Evolutionary conservation across 2,113 vertebrate genomes (phyloP).

Genomic region (Arothron firmamentum): DNA sequence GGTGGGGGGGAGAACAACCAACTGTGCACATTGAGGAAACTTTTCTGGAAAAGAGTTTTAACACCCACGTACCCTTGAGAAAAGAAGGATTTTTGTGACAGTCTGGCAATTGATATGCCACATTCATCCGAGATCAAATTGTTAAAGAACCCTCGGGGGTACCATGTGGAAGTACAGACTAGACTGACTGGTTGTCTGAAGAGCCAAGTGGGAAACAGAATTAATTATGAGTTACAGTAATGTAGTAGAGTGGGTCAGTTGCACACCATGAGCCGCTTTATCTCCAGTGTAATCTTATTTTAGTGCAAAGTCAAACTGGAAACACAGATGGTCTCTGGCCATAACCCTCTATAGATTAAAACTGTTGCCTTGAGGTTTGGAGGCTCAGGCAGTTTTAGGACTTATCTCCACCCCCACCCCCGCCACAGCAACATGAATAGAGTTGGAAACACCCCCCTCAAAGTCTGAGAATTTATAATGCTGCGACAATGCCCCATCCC

Average conservation of each 20-base stretch:
- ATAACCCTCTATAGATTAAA: slow-evolving; percentile 26
- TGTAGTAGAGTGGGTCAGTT: slow-evolving; percentile 23
- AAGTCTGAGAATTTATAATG: slow-evolving; percentile 64
- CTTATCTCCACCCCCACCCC: slow-evolving; percentile 28
- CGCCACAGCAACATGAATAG: slow-evolving; percentile 40
- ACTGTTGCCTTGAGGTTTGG: slow-evolving; percentile 34
- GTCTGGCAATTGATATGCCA: slow-evolving; percentile 52
- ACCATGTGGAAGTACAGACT: slow-evolving; percentile 34
- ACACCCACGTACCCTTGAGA: slow-evolving; percentile 55
- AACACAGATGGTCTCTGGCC: slow-evolving; percentile 36
- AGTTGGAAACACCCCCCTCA: slow-evolving; percentile 48
- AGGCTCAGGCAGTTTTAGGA: slow-evolving; percentile 40
- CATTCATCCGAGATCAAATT: slow-evolving; percentile 38
- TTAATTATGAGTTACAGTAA: slow-evolving; percentile 28
- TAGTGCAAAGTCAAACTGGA: slow-evolving; percentile 19
- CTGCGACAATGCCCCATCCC: slow-evolving; percentile 59
- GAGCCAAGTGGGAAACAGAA: slow-evolving; percentile 23
- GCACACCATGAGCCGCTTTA: slow-evolving; percentile 23
- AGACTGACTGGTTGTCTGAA: slow-evolving; percentile 17
- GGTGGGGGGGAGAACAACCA: slow-evolving; percentile 30
- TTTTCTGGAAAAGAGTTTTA: slow-evolving; percentile 65
- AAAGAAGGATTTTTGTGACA: slow-evolving; percentile 44
- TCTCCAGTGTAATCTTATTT: slow-evolving; percentile 21
- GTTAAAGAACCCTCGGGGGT: slow-evolving; percentile 23
- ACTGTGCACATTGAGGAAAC: slow-evolving; percentile 32